These are phyloP conservation scores for Cheilosia urbana DNA, from an alignment of 2,888 invertebrate genomes.

Conservation along the genomic window DNA sequence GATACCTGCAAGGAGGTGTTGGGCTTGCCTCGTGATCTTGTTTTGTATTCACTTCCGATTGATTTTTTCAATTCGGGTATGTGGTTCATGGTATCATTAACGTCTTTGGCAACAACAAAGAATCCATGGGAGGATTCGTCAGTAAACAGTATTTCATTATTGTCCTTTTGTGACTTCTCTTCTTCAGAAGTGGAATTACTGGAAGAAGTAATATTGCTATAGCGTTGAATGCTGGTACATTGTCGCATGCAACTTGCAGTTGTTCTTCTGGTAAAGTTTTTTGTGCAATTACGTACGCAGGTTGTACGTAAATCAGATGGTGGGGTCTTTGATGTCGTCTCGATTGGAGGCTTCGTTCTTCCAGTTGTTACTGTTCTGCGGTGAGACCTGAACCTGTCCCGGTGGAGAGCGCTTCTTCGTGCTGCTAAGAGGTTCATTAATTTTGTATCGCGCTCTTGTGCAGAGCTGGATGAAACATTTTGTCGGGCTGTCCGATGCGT, in stretches of 20 bases:
- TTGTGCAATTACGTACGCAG: conserved; percentile 83
- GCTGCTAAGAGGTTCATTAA: conserved; percentile 86
- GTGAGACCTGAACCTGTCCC: conserved; percentile 84
- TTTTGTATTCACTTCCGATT: conserved; percentile 75
- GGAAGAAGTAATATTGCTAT: conserved; percentile 73
- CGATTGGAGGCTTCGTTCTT: conserved; percentile 78
- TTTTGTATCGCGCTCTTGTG: conserved; percentile 85
- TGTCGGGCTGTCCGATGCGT: conserved; percentile 79
- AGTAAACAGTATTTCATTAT: conserved; percentile 83
- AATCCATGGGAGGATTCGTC: conserved; percentile 83
- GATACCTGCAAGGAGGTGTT: conserved; percentile 38
- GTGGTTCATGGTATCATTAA: conserved; percentile 82
- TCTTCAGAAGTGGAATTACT: conserved; percentile 53
- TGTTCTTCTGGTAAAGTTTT: conserved; percentile 83
- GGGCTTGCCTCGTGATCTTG: conserved; percentile 78
- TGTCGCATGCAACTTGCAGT: conserved; percentile 84
- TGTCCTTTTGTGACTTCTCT: conserved; percentile 79
- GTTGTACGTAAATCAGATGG: conserved; percentile 80
- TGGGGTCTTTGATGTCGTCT: conserved; percentile 81
- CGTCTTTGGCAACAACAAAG: conserved; percentile 82
- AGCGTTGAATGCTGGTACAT: conserved; percentile 81
- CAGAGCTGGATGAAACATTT: conserved; percentile 79
- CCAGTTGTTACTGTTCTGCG: conserved; percentile 80
- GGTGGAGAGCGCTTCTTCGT: conserved; percentile 86
- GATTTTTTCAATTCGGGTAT: conserved; percentile 79